A percentile compares a stretch with the other conserved stretches of the same genome.
These are phyloP conservation scores for Sipha maydis DNA, from an alignment of 2,888 invertebrate genomes.

Conservation along the genomic window DNA sequence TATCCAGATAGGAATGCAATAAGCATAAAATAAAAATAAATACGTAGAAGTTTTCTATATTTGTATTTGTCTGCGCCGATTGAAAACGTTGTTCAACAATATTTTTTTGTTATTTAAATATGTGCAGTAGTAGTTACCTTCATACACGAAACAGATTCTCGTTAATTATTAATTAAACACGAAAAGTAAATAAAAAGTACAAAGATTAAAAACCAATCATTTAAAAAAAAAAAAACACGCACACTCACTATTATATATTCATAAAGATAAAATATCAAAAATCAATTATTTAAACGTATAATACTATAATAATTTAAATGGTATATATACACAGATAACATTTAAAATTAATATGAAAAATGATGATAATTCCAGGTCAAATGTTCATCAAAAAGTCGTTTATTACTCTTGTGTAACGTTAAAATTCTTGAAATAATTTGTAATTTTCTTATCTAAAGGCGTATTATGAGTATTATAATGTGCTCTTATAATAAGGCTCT, in stretches of 20 bases:
- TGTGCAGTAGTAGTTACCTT: too few relatives aligned
- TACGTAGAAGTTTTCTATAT: too few relatives aligned
- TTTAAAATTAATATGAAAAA: slow-evolving; percentile 17
- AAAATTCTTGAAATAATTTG: slow-evolving; percentile 26
- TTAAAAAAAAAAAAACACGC: not conserved
- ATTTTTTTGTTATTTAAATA: too few relatives aligned
- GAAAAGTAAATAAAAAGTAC: not conserved
- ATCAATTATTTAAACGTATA: slow-evolving; percentile 1
- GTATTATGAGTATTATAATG: not conserved
- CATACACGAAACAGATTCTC: not conserved
- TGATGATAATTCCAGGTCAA: slow-evolving; percentile 28
- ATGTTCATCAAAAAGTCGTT: slow-evolving; percentile 21
- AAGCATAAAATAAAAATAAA: too few relatives aligned
- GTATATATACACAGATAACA: not conserved
- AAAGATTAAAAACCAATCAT: not conserved
- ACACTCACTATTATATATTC: not conserved
- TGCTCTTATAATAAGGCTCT: not conserved
- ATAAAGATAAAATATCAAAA: not conserved
- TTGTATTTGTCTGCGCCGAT: too few relatives aligned
- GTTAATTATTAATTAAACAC: not conserved
- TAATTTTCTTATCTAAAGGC: not conserved
- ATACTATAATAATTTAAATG: not conserved
- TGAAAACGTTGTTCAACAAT: too few relatives aligned
- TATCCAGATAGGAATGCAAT: too few relatives aligned
- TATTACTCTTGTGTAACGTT: not conserved